Percentiles rank a stretch among this genome's conserved stretches.
Conservation (phyloP, 2,797 vertebrate genomes). For the Mareca strepera region DNA sequence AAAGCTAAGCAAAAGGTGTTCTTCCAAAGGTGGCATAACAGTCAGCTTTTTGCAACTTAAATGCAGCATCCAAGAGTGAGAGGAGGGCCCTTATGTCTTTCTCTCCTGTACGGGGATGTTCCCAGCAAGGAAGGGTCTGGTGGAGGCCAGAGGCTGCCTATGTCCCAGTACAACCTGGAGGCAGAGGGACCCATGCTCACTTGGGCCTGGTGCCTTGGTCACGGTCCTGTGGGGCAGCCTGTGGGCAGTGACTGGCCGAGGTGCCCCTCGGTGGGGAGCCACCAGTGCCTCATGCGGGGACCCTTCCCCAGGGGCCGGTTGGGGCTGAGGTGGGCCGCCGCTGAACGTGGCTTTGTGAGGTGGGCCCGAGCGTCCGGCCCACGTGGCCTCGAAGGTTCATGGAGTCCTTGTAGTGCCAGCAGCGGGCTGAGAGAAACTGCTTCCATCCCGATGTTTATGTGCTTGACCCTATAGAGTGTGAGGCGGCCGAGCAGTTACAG, state of each 20-base stretch:
- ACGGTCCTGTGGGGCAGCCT: not conserved
- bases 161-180: not conserved
- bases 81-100: not conserved
- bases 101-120: not conserved
- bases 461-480: constrained; percentile 9
- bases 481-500: constrained; percentile 26
- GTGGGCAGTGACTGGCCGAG: fast-evolving
- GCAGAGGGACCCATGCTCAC: not conserved
- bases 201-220: not conserved
- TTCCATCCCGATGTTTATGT: constrained; percentile 2
- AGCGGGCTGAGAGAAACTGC: not conserved
- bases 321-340: not conserved
- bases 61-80: not conserved
- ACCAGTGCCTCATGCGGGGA: not conserved
- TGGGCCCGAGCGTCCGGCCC: not conserved
- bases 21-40: not conserved
- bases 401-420: not conserved
- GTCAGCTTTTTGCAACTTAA: not conserved
- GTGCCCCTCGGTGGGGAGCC: fast-evolving
- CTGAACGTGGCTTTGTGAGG: not conserved
- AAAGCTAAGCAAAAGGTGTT: not conserved
- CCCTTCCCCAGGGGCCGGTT: not conserved
- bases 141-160: not conserved
- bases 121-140: not conserved
- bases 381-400: not conserved